Evolutionary conservation across 2,113 vertebrate species (phyloP), one percentile per base, ranked within the genome.

Genomic region (Elgaria multicarinata): DNA sequence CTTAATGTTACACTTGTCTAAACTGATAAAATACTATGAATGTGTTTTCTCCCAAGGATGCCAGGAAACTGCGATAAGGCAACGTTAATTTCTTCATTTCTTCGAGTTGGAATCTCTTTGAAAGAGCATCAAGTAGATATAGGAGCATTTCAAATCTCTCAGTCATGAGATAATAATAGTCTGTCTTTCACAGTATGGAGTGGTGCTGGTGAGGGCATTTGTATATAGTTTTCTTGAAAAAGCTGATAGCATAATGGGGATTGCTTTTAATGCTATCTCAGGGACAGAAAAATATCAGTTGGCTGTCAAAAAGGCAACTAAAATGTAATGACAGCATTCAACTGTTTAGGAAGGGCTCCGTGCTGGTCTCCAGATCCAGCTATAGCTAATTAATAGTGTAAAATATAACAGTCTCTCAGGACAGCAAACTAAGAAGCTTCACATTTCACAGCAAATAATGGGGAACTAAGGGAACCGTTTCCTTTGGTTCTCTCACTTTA

Each of bases 1-100:
- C 58, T 83, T 91, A 93, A 90, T 0, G 6, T 95, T 92, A 95
- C 85, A 92, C 85, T 94, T 93, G 72, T 81, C 88, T 91, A 88
- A 95, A 93, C 86, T 91, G 88, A 94, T 88, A 87, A 90, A 84
- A 89, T 92, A 77, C 85, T 89, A 62, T 66, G 90, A 90, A 55
- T 67, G 9, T 91, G 69, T 87, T 93, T 89, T 53, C 90, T 90
- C 20, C 69, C 82, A 8, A 87, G 82, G 76, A 75, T 66, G 69
- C 9, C 55, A 85, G 53, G 86, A 46, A 93, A 93, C 89, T 89
- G 83, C 33, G 86, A 92, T 53, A 88, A 90, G 87, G 55, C 90
- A 75, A 55, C 46, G 20, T 93, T 93, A 92, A 92, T 92, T 92
- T 93, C 46, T 85, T 91, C 76, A 91, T 89, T 92, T 92, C 46